Conservation (phyloP, 2,113 vertebrate species). For the Pan paniscus region DNA sequence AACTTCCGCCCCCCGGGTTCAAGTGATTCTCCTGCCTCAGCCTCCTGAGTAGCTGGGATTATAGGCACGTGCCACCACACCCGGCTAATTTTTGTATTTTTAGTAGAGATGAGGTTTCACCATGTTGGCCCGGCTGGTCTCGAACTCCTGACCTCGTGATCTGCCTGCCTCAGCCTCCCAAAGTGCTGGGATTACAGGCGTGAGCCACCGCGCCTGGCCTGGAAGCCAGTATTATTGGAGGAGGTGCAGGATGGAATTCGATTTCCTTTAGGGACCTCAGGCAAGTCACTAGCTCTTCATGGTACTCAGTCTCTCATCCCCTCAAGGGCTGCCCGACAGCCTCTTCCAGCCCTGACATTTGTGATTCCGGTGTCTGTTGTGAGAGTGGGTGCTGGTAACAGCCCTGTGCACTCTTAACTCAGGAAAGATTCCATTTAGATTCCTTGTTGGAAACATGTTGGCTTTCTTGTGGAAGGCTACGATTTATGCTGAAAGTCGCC, state of each 20-base stretch:
- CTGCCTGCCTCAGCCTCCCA: too few species aligned
- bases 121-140: too few species aligned
- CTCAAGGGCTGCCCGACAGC: not conserved
- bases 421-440: not conserved
- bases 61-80: too few species aligned
- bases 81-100: too few species aligned
- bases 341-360: not conserved
- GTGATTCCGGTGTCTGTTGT: not conserved
- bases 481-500: not conserved
- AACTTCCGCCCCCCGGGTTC: too few species aligned
- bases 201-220: too few species aligned
- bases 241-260: not conserved
- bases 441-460: not conserved
- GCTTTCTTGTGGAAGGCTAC: not conserved
- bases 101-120: too few species aligned
- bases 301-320: not conserved
- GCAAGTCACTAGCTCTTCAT: not conserved
- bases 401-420: not conserved
- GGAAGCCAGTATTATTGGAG: fast-evolving
- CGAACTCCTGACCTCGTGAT: too few species aligned
- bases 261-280: not conserved
- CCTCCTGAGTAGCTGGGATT: too few species aligned
- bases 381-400: not conserved
- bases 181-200: too few species aligned
- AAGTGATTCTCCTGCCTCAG: too few species aligned